Base-by-base conservation (phyloP, 1,140 invertebrate genomes). In the Linepithema humile region DNA sequence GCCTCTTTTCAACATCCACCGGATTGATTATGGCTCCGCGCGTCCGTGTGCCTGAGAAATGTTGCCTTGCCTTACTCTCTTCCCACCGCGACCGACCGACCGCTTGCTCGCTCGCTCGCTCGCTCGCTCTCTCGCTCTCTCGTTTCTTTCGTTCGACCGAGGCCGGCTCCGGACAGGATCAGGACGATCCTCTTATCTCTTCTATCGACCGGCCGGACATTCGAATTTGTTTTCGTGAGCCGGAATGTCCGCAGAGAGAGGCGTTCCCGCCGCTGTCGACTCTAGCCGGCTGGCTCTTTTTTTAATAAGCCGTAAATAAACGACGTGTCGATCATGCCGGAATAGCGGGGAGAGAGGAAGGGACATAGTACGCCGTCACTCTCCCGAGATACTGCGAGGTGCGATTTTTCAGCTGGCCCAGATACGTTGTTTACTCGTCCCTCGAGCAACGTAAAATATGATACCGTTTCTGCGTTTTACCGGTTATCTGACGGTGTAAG, bases 1-100 rank as follows among this genome's bases (percentile, higher is more conserved):
- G 88, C 88, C 84, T 89, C 88, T 89, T 89, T 89, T 88, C 88
- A 89, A 89, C 88, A 88, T 89, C 88, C 82, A 82, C 59, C 84
- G 87, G 88, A 89, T 89, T 88, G 88, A 89, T 89, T 88, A 86
- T 89, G 87, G 88, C 70, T 74, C 53, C 60, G 67, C 32, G 82
- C 77, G 86, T 72, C 83, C 60, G 72, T 62, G 53, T 74, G 78
- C 50, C 86, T 89, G 88, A 88, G 87, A 89, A 89, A 88, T 83
- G 77, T 83, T 83, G 70, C 67, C 62, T 70, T 35, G 59, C 57
- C 67, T 78, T 48, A 55, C 84, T 75, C 84, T 77, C 77, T 82
- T 64, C 84, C 32, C 57, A 53, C 55, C 82, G 35, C 53, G 53
- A 29, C 26, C 26, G 69, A 29, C 29, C 74, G 64, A n/a, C n/a